phyloP scores from a whole-genome alignment of 2,113 vertebrate genomes.

The Dinomys branickii region DNA sequence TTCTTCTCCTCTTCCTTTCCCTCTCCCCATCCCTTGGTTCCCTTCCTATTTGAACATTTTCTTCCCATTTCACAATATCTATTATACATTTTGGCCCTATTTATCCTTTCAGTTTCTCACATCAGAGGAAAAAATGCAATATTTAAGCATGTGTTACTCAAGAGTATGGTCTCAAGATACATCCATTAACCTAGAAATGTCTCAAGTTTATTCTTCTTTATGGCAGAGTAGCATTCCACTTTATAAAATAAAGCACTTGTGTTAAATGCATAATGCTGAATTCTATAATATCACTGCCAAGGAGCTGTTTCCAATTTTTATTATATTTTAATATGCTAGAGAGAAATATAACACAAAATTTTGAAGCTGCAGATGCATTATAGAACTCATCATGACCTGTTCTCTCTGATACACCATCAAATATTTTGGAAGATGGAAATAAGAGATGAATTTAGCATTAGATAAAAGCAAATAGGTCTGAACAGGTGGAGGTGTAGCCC shows the following conservation, averaged over 20 bases:
- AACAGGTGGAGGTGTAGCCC: not conserved
- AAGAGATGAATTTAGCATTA: not conserved
- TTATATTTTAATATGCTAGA: not conserved
- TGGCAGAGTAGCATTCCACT: too few relatives aligned
- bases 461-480: not conserved
- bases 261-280: not conserved
- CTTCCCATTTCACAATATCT: too few relatives aligned
- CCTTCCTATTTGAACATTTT: too few relatives aligned
- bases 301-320: not conserved
- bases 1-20: too few relatives aligned
- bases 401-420: constrained; percentile 1
- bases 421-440: constrained; percentile 9
- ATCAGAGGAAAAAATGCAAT: too few relatives aligned
- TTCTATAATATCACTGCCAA: not conserved
- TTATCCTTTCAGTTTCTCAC: too few relatives aligned
- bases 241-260: not conserved
- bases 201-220: too few relatives aligned
- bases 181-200: too few relatives aligned
- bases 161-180: too few relatives aligned
- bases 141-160: too few relatives aligned
- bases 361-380: not conserved
- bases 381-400: not conserved
- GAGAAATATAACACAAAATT: not conserved
- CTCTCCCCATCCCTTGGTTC: too few relatives aligned
- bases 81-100: too few relatives aligned